Conservation (phyloP, 2,888 invertebrate genomes). For the Drosophila engyochracea region DNA sequence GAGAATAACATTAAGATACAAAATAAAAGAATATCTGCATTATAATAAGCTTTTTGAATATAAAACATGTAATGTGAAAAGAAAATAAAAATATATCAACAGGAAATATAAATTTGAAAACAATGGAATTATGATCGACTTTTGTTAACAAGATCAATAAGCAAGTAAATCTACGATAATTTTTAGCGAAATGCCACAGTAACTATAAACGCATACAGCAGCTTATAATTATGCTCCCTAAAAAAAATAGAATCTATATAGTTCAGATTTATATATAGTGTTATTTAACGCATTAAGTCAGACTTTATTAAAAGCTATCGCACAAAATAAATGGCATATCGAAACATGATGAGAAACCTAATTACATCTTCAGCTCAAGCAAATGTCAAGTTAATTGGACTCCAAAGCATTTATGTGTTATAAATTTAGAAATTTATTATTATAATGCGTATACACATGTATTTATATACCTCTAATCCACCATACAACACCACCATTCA, state of each 20-base stretch:
- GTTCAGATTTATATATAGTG: too few species aligned
- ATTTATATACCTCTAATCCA: not conserved
- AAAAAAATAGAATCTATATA: not conserved
- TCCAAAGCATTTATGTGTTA: conserved; percentile 23
- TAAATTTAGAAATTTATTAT: conserved; percentile 31
- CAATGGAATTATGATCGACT: too few species aligned
- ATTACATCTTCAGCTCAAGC: conserved; percentile 9
- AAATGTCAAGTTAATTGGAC: conserved; percentile 24
- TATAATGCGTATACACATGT: conserved; percentile 22
- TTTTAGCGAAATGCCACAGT: not conserved
- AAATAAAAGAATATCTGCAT: too few species aligned
- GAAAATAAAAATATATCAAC: too few species aligned
- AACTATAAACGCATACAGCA: not conserved
- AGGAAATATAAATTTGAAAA: too few species aligned
- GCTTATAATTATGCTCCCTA: not conserved
- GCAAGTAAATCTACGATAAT: not conserved
- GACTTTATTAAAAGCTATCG: not conserved
- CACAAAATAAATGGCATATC: not conserved
- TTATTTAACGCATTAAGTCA: not conserved
- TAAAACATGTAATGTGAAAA: too few species aligned
- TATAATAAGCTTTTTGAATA: too few species aligned
- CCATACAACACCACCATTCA: not conserved
- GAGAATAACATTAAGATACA: too few species aligned
- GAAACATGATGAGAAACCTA: not conserved
- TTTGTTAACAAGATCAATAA: not conserved